Evolutionary conservation across 2,888 invertebrate species (phyloP), one percentile per base, ranked within the genome.

Genomic region (Marasmarcha lunaedactyla): DNA sequence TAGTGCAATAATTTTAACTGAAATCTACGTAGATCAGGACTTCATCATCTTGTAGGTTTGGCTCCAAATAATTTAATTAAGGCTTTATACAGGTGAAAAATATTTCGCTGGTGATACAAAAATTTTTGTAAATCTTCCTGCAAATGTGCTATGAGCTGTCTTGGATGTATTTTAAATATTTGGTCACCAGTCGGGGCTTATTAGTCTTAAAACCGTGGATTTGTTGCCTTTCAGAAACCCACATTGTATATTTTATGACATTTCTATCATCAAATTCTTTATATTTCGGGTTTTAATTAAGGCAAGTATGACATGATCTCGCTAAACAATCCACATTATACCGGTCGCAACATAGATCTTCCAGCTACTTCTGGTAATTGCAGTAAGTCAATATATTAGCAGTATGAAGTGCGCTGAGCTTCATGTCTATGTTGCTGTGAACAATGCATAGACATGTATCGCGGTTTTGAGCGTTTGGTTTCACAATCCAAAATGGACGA

Each of bases 401-500:
- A 1, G 37, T 35, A 35, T 46, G 37, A 36, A 50, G 37, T 37
- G 48, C 49, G n/a, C 36, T 33, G 14, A 51, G 35, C 42, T 47
- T 47, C 44, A 48, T n/a, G 42, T 50, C 47, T 5, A 52, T 47
- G 41, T 54, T 52, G 4, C 39, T 44, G 34, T 52, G 49, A 2
- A 14, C 43, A n/a, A 45, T 47, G 42, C 51, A 52, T 0, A 46
- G 42, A 41, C 50, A 55, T 9, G 52, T 57, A 15, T 57, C 51
- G 10, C 54, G 47, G 37, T 50, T 40, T 15, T 48, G 38, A 37
- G 51, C 40, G 15, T 52, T 52, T 26, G 53, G 54, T 38, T 36
- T 42, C 35, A 55, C 35, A 58, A 47, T 49, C 50, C 52, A 39
- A n/a, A n/a, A 54, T 53, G 25, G 52, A 40, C 47, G 47, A 33